These are phyloP conservation scores for Argyresthia goedartella DNA, from an alignment of 2,888 invertebrate species.

Conservation along the genomic window DNA sequence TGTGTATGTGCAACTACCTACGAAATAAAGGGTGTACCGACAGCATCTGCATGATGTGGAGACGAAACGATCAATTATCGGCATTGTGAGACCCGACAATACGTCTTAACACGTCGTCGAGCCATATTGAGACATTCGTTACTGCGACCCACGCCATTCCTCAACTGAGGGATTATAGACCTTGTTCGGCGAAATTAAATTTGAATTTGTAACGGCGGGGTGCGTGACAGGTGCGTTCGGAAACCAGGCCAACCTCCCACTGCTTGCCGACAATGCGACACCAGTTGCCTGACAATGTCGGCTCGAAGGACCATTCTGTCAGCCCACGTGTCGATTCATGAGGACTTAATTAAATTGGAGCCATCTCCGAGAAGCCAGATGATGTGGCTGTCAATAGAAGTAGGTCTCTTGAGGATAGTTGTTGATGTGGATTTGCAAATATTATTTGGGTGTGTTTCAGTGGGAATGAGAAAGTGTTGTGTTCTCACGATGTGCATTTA, in stretches of 20 bases:
- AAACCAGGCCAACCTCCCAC: conserved; percentile 57
- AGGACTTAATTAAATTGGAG: conserved; percentile 64
- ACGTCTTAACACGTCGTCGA: conserved; percentile 42
- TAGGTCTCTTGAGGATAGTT: conserved; percentile 18
- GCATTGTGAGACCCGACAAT: conserved; percentile 50
- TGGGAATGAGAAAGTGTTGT: not conserved
- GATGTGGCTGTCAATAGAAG: conserved; percentile 36
- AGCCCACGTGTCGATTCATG: conserved; percentile 44
- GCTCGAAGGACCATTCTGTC: conserved; percentile 36
- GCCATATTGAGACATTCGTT: conserved; percentile 36
- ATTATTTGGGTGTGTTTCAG: conserved; percentile 4
- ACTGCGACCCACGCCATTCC: conserved; percentile 24
- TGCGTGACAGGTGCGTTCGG: conserved; percentile 55
- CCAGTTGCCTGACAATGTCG: conserved; percentile 23
- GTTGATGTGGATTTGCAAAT: conserved; percentile 7
- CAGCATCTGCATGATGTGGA: conserved; percentile 43
- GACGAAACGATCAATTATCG: conserved; percentile 57
- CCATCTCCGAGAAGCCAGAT: conserved; percentile 43
- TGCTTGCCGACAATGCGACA: conserved; percentile 54
- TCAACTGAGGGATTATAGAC: conserved; percentile 12
- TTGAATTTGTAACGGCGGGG: conserved; percentile 21
- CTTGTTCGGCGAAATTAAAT: conserved; percentile 26
- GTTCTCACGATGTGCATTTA: not conserved
- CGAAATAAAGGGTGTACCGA: conserved; percentile 42
- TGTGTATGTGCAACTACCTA: conserved; percentile 25